Evolutionary conservation across 2,113 vertebrate species (phyloP).

Genomic region (Callipepla squamata): DNA sequence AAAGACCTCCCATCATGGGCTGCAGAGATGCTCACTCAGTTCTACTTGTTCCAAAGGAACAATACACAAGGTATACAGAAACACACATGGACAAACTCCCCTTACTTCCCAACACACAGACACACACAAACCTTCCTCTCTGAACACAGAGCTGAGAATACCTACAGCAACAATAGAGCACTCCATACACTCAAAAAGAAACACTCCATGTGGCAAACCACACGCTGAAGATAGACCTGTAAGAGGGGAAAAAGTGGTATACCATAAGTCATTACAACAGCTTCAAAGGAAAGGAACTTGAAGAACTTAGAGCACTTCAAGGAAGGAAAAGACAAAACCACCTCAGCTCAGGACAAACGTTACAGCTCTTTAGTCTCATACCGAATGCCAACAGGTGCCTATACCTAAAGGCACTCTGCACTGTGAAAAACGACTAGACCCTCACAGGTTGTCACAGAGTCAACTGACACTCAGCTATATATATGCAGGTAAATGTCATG

Average conservation of each 20-base stretch:
- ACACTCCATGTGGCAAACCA: background rate
- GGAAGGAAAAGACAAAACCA: background rate
- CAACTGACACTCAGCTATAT: background rate
- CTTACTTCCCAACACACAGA: background rate
- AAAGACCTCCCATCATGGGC: background rate
- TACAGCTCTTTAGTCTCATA: background rate
- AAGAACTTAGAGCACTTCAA: background rate
- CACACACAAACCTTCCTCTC: background rate
- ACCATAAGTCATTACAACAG: background rate
- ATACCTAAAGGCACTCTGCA: background rate
- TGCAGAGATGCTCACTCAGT: background rate
- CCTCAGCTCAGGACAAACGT: background rate
- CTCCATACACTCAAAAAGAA: background rate
- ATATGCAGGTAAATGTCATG: background rate
- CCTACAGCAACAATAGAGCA: background rate
- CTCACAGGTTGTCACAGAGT: background rate
- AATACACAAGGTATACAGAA: background rate
- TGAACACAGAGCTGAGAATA: background rate
- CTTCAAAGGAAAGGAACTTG: background rate
- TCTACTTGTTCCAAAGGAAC: background rate
- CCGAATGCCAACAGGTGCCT: background rate
- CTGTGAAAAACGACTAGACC: background rate
- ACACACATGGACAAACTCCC: rapidly evolving
- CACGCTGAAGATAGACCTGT: background rate
- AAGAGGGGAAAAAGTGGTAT: background rate